Conservation (phyloP, 64 coral and sea anemone species). For the Pocillopora damicornis region DNA sequence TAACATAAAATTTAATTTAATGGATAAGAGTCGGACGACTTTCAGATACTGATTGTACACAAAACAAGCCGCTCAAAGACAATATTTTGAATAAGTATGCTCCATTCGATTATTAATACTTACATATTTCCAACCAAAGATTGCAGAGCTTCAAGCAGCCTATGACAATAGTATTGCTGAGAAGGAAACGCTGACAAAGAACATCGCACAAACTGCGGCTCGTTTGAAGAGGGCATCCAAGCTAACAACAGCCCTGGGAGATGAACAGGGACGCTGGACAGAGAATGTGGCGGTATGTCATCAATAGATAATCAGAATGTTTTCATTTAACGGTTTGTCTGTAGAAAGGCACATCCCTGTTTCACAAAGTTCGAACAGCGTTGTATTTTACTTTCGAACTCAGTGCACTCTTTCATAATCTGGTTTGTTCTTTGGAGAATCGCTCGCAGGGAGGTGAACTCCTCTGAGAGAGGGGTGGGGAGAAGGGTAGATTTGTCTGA, state of each 20-base stretch:
- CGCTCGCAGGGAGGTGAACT: too few relatives aligned
- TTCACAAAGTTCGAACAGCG: too few relatives aligned
- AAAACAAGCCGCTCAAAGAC: too few relatives aligned
- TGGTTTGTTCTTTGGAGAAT: too few relatives aligned
- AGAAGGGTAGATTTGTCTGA: background rate
- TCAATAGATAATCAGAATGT: background rate
- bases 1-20: too few relatives aligned
- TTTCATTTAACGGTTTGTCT: too few relatives aligned
- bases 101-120: background rate
- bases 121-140: constrained; percentile 32
- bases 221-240: constrained; percentile 96
- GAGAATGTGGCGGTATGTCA: constrained; percentile 90
- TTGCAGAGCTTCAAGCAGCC: constrained; percentile 87
- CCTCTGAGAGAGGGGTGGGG: too few relatives aligned
- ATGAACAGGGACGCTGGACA: constrained; percentile 98
- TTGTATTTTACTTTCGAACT: too few relatives aligned
- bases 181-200: constrained; percentile 94
- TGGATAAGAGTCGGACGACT: too few relatives aligned
- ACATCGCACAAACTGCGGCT: constrained; percentile 93
- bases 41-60: too few relatives aligned
- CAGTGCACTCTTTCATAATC: too few relatives aligned
- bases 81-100: background rate
- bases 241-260: constrained; percentile 89
- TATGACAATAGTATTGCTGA: constrained; percentile 94
- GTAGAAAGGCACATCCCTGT: too few relatives aligned